These are phyloP conservation scores for Erebia palarica DNA, from an alignment of 2,888 invertebrate species.

Conservation along the genomic window DNA sequence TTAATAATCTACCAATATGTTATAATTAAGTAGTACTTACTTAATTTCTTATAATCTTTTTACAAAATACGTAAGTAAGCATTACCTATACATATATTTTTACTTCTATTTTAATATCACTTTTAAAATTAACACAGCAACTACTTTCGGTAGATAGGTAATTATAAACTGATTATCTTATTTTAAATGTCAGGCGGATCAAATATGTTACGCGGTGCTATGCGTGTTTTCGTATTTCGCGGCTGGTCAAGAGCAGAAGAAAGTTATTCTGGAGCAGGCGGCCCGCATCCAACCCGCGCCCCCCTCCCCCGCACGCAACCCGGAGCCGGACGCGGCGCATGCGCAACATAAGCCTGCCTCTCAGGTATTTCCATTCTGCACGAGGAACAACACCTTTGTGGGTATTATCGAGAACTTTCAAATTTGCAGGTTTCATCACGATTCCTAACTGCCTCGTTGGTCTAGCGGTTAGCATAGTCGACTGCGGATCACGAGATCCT, in stretches of 20 bases:
- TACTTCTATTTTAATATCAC: not conserved
- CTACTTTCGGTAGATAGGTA: not conserved
- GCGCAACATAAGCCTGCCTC: slow-evolving; percentile 42
- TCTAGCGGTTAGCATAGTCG: too few species aligned
- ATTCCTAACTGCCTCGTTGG: too few species aligned
- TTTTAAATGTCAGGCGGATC: slow-evolving; percentile 90
- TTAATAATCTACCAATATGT: not conserved
- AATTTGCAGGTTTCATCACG: too few species aligned
- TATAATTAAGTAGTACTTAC: too few species aligned
- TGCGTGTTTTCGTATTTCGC: slow-evolving; percentile 99
- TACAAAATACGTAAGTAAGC: not conserved
- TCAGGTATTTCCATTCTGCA: slow-evolving; percentile 43
- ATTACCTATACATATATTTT: not conserved
- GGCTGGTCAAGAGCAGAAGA: slow-evolving; percentile 91
- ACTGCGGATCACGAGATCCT: too few species aligned
- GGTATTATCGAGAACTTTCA: too few species aligned
- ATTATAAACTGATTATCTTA: not conserved
- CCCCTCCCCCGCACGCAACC: slow-evolving; percentile 31
- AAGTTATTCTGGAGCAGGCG: slow-evolving; percentile 75
- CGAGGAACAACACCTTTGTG: too few species aligned
- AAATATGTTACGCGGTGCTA: slow-evolving; percentile 99
- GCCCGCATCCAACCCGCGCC: slow-evolving; percentile 63
- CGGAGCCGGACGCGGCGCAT: slow-evolving; percentile 1
- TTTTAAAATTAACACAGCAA: not conserved
- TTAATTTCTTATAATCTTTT: too few species aligned